Evolutionary conservation across 2,113 vertebrate genomes (phyloP).

Genomic region (Asarcornis scutulata): DNA sequence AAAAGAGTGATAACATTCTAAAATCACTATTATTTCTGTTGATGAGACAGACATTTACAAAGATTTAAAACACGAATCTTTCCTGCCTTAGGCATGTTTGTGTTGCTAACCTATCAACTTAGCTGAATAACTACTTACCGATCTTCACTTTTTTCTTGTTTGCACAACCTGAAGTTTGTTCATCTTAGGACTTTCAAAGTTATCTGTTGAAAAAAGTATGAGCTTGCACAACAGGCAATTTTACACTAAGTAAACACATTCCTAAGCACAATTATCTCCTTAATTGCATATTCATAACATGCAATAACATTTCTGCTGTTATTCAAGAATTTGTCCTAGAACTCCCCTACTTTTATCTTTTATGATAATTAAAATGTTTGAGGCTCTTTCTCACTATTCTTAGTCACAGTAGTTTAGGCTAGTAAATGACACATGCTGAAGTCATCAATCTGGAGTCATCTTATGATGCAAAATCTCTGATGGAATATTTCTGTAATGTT

Average conservation of each 20-base stretch:
- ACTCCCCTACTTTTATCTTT: neutral
- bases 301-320: neutral
- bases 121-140: neutral
- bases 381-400: neutral
- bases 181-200: neutral
- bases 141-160: neutral
- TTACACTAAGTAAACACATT: neutral
- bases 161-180: neutral
- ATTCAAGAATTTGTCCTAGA: neutral
- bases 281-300: neutral
- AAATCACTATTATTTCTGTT: conserved; percentile 29
- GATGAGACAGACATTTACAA: conserved; percentile 27
- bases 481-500: neutral
- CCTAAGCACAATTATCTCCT: neutral
- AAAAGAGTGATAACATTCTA: conserved; percentile 29
- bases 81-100: neutral
- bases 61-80: neutral
- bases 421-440: neutral
- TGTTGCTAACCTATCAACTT: neutral
- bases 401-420: neutral
- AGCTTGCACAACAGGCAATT: neutral
- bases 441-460: neutral
- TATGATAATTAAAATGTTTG: neutral
- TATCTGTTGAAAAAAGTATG: neutral
- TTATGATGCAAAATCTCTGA: neutral